Conservation (phyloP, 1,140 invertebrate species). For the Drosophila willistoni region DNA sequence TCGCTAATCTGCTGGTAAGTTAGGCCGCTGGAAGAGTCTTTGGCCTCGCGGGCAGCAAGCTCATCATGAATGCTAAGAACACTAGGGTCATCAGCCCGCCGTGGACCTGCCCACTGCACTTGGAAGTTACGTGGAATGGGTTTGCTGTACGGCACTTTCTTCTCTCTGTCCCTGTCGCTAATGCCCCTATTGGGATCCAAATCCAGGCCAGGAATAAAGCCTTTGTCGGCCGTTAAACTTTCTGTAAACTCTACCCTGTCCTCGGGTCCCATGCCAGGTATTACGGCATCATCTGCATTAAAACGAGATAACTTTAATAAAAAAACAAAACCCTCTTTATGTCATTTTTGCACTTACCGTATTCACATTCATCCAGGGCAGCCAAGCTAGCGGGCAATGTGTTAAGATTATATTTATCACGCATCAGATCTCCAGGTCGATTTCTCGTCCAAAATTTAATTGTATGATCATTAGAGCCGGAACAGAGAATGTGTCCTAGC, state of each 20-base stretch:
- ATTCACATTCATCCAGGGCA: conserved; percentile 89
- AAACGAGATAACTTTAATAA: conserved; percentile 67
- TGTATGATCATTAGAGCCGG: conserved; percentile 98
- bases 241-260: conserved; percentile 90
- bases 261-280: conserved; percentile 95
- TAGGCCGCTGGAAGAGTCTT: conserved; percentile 86
- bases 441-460: conserved; percentile 99
- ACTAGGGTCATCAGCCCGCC: conserved; percentile 83
- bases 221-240: conserved; percentile 84
- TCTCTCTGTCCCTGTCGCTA: conserved; percentile 88
- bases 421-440: conserved; percentile 98
- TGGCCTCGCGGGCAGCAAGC: conserved; percentile 72
- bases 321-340: neutral
- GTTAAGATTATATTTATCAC: conserved; percentile 98
- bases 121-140: conserved; percentile 98
- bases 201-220: conserved; percentile 93
- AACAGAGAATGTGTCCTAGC: conserved; percentile 98
- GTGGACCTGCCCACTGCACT: conserved; percentile 95
- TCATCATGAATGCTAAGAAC: conserved; percentile 74
- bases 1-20: conserved; percentile 87
- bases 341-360: conserved; percentile 83
- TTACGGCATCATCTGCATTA: conserved; percentile 88
- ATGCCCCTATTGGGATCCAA: conserved; percentile 87
- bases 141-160: conserved; percentile 96
- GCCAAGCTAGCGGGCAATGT: conserved; percentile 91